Conservation (phyloP, 2,113 vertebrate genomes). For the Spermophilus dauricus region DNA sequence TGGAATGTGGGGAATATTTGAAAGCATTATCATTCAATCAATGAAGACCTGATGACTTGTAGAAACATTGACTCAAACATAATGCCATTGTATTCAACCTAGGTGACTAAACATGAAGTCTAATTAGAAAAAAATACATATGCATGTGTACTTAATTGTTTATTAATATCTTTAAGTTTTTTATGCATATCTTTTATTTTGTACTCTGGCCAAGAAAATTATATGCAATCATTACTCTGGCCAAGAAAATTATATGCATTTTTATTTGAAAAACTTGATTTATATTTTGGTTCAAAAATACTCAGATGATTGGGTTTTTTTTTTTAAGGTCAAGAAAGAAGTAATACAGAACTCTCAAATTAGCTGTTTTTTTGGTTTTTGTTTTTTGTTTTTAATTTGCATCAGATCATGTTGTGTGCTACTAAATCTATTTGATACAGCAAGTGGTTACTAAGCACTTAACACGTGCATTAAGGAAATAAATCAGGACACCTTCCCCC, state of each 20-base stretch:
- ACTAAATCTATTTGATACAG: not conserved
- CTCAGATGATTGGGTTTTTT: not conserved
- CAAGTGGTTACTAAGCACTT: not conserved
- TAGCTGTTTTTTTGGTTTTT: not conserved
- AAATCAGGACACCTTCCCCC: not conserved
- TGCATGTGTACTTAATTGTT: not conserved
- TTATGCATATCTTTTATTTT: not conserved
- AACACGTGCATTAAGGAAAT: not conserved
- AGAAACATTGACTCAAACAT: not conserved
- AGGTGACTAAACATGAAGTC: not conserved
- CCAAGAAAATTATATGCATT: not conserved
- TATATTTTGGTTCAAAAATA: not conserved
- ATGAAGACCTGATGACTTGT: not conserved
- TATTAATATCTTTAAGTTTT: not conserved
- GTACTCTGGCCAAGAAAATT: not conserved
- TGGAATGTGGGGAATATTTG: not conserved
- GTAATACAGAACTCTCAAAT: not conserved
- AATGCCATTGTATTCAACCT: not conserved
- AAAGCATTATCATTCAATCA: not conserved
- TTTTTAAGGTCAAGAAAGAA: not conserved
- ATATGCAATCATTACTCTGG: not conserved
- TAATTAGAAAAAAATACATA: not conserved
- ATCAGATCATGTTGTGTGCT: not conserved
- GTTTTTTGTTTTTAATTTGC: not conserved
- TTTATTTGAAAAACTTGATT: not conserved